Conservation (phyloP, 2,113 vertebrate species). For the Syrmaticus mikado region DNA sequence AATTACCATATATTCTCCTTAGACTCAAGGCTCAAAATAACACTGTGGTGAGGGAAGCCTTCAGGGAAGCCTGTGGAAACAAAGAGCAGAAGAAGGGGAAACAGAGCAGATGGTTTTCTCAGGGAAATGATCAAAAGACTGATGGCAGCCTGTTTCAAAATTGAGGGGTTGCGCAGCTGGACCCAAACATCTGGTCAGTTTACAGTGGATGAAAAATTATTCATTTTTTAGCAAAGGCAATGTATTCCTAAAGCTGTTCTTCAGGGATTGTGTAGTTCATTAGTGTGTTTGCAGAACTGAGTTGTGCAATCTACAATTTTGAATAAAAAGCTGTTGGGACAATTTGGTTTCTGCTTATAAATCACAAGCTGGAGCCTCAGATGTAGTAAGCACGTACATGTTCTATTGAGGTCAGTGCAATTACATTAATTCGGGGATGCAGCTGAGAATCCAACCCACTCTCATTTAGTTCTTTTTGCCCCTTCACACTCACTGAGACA, state of each 20-base stretch:
- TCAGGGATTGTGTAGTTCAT: not conserved
- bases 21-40: not conserved
- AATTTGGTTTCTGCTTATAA: constrained; percentile 7
- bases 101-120: constrained; percentile 36
- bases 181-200: constrained; percentile 31
- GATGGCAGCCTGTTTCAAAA: constrained; percentile 6
- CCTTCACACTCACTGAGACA: not conserved
- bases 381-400: not conserved
- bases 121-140: constrained; percentile 4
- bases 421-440: not conserved
- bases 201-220: constrained; percentile 19
- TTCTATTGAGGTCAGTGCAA: not conserved
- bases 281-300: not conserved
- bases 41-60: not conserved
- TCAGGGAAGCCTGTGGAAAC: not conserved
- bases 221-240: not conserved
- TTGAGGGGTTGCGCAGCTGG: constrained; percentile 12
- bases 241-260: not conserved
- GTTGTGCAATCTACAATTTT: not conserved
- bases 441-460: not conserved
- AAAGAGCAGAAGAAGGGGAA: not conserved
- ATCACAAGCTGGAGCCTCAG: not conserved
- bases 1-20: constrained; percentile 24
- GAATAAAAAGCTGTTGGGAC: constrained; percentile 21
- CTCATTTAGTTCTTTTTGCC: not conserved